Base-by-base conservation (phyloP, 2,888 invertebrate species). In the Drosophila anomelani region DNA sequence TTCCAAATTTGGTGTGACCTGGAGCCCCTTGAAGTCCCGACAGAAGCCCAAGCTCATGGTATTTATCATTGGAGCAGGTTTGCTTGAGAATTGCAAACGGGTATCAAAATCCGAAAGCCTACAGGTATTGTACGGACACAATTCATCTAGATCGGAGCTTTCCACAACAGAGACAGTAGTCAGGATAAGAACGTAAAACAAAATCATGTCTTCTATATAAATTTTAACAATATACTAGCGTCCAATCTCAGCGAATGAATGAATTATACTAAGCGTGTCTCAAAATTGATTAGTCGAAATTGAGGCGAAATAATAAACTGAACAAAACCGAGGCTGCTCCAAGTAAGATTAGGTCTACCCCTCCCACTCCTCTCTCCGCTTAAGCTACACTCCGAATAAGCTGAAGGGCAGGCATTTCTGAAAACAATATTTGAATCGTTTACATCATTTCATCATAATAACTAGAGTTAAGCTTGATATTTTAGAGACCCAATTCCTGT, bases 401-500 rank as follows among this genome's bases (percentile, higher is more conserved):
- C 36, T 34, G 34, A 34, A 34, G 34, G 34, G 34, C 34, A 34
- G 34, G 10, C 34, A 10, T 34, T 10, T 34, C 3, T 10, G 12
- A 12, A 4, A 34, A 12, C 34, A 34, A 34, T 3, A 34, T 10
- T 32, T 34, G 12, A 34, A 34, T 32, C 32, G 1, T 29, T 29
- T 26, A 26, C 3, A 26, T 26, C 5, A 32, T 36, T 12, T 39
- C 26, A 6, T 12, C 7, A 10, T n/a, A 29, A 26, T 7, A 39
- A 39, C 12, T 29, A n/a, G 26, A 8, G 1, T 41, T 9, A 13
- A 55, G 20, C 5, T 13, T 13, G 34, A 81, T 85, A 20, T 83
- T 85, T n/a, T 79, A 86, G 2, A 91, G 47, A 4, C 84, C 84
- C 54, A 92, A 59, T 70, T 91, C 90, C 62, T 77, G 78, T 1